phyloP scores from a whole-genome alignment of 2,888 invertebrate species.

The Chironomus tentans region DNA sequence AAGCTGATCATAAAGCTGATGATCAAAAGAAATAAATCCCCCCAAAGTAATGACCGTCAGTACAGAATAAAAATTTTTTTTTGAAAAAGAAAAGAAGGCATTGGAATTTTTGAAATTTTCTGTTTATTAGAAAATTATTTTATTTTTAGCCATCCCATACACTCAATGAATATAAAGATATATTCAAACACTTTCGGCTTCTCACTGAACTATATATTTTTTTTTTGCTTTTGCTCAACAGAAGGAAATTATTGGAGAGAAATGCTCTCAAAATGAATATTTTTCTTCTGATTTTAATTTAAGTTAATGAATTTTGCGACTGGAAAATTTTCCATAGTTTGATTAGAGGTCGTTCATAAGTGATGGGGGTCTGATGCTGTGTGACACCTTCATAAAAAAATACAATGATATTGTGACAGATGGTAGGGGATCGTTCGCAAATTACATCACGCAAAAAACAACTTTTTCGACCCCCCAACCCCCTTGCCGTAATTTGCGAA shows the following conservation, averaged over 20 bases:
- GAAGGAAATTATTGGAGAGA: background rate
- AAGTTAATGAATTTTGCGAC: background rate
- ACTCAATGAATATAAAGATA: too few relatives aligned
- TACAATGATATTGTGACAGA: too few relatives aligned
- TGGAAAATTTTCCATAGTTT: background rate
- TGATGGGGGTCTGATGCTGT: too few relatives aligned
- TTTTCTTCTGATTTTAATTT: background rate
- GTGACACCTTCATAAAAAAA: too few relatives aligned
- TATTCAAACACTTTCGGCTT: background rate
- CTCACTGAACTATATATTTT: background rate
- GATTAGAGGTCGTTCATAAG: too few relatives aligned
- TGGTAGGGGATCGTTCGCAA: too few relatives aligned
- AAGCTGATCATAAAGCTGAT: too few relatives aligned
- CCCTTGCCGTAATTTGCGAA: too few relatives aligned
- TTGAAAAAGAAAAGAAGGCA: background rate
- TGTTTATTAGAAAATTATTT: slow-evolving; percentile 26
- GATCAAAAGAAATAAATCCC: too few relatives aligned
- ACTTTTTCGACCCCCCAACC: too few relatives aligned
- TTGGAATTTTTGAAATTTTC: slow-evolving; percentile 26
- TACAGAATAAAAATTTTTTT: background rate
- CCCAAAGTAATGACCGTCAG: too few relatives aligned
- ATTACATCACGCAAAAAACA: too few relatives aligned
- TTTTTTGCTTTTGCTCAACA: background rate
- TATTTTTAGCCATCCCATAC: slow-evolving; percentile 19
- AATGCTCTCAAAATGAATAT: background rate